Evolutionary conservation across 2,797 vertebrate species (phyloP), one percentile per base, ranked within the genome.

Genomic region (Ciconia nigra): DNA sequence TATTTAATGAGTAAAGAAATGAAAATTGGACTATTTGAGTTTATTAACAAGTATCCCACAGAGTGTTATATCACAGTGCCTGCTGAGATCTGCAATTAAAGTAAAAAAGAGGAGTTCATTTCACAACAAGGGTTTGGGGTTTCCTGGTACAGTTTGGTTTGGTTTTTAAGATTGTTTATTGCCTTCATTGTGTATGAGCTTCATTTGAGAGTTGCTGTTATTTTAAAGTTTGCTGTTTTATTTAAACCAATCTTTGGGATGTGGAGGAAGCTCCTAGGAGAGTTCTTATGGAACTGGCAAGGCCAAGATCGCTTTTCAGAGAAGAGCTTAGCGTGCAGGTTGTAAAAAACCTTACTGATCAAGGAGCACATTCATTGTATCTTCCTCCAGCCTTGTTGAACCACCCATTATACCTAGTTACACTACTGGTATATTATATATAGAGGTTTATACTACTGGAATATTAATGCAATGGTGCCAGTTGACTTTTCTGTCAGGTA

Each of bases 21-120:
- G 51, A 93, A 92, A 95, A 93, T 13, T 6, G 63, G 62, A 61
- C 66, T 57, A 44, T 86, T 66, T 91, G 62, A 84, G 91, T 92
- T 97, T 97, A 94, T 96, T 96, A 96, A 95, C 91, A 95, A 96
- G 93, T 84, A 95, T 94, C 83, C 94, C 5, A 1, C 80, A 52
- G 77, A 58, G 82, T 87, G 76, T 91, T 94, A 70, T 85, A 90
- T 67, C 89, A 84, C 54, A 57, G 70, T 63, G 44, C 87, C 83
- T 90, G 87, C 95, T 84, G 95, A 88, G 92, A 79, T 73, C 83
- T 76, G 87, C 95, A 96, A 82, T 95, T 95, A 91, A 74, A 84
- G 59, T 57, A 20, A 84, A 93, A 89, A 91, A 86, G 47, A 87
- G 35, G 61, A 90, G 85, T 80, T 88, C 42, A 62, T 94, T 95